Percentiles rank a stretch among this genome's conserved stretches.
Conservation (phyloP, 2,888 invertebrate genomes). For the Eristalinus aeneus region DNA sequence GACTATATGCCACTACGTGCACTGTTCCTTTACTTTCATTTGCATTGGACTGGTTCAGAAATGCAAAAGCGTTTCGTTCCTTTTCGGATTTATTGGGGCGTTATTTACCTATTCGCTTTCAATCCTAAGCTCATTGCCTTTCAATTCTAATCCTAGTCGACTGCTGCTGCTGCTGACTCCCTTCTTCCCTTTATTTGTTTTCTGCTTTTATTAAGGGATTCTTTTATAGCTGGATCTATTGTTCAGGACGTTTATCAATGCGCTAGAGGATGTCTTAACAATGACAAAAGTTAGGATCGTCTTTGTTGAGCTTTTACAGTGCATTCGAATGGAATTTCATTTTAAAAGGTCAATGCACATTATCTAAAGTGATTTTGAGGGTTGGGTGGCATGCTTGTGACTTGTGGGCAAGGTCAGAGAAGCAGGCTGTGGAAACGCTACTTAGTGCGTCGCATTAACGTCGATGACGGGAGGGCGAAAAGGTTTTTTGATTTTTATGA, state of each 20-base stretch:
- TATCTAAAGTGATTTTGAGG: not conserved
- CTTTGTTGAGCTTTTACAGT: not conserved
- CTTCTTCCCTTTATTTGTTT: not conserved
- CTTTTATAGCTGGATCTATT: not conserved
- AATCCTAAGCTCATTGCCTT: not conserved
- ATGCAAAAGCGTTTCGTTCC: not conserved
- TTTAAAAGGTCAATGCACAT: not conserved
- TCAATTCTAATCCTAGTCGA: not conserved
- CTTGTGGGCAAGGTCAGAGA: not conserved
- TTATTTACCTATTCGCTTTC: not conserved
- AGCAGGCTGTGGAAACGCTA: not conserved
- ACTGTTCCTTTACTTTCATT: not conserved
- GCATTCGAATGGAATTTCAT: not conserved
- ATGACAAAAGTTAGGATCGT: not conserved
- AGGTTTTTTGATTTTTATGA: too few relatives aligned
- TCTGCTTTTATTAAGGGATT: not conserved
- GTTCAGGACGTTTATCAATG: not conserved
- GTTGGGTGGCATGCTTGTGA: not conserved
- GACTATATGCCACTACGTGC: not conserved
- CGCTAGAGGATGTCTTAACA: not conserved
- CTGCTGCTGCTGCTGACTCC: not conserved
- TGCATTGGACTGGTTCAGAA: not conserved
- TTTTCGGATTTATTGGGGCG: not conserved
- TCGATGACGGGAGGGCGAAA: too few relatives aligned
- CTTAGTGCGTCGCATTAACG: too few relatives aligned